Evolutionary conservation across 1,140 invertebrate genomes (phyloP).

Genomic region (Zaprionus tsacasi): DNA sequence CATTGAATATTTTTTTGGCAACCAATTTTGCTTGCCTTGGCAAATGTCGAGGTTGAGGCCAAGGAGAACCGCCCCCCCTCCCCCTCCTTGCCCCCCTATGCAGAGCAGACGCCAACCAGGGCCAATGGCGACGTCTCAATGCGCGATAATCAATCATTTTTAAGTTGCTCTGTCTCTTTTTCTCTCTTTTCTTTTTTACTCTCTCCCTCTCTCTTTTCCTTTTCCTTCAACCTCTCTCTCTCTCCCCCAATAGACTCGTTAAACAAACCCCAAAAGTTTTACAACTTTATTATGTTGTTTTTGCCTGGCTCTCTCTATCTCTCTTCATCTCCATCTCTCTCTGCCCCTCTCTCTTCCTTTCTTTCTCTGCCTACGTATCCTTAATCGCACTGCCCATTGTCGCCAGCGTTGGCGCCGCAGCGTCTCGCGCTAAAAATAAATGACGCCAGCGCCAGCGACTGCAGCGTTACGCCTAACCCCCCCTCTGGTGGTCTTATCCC

Average conservation of each 20-base stretch:
- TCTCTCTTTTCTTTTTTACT: background rate
- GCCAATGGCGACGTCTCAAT: conserved; percentile 56
- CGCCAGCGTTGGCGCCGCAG: conserved; percentile 59
- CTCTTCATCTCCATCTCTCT: background rate
- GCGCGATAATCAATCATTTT: conserved; percentile 71
- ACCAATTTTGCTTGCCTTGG: conserved; percentile 39
- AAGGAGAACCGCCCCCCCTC: background rate
- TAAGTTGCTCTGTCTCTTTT: conserved; percentile 16
- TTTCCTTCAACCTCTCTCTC: too few relatives aligned
- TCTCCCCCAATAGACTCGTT: conserved; percentile 45
- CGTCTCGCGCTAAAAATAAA: conserved; percentile 75
- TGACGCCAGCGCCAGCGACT: conserved; percentile 51
- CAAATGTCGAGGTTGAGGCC: conserved; percentile 40
- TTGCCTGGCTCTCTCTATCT: background rate
- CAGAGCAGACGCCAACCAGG: conserved; percentile 27
- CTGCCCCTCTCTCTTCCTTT: background rate
- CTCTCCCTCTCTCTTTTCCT: background rate
- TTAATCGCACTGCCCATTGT: conserved; percentile 42
- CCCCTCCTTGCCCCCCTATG: background rate
- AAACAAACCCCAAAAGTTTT: conserved; percentile 60
- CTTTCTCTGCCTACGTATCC: conserved; percentile 4
- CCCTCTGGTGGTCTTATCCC: background rate
- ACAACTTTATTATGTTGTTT: conserved; percentile 70
- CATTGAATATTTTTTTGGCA: conserved; percentile 14
- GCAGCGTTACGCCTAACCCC: conserved; percentile 8